Evolutionary conservation across 2,113 vertebrate species (phyloP).

Genomic region (Crotalus viridis): DNA sequence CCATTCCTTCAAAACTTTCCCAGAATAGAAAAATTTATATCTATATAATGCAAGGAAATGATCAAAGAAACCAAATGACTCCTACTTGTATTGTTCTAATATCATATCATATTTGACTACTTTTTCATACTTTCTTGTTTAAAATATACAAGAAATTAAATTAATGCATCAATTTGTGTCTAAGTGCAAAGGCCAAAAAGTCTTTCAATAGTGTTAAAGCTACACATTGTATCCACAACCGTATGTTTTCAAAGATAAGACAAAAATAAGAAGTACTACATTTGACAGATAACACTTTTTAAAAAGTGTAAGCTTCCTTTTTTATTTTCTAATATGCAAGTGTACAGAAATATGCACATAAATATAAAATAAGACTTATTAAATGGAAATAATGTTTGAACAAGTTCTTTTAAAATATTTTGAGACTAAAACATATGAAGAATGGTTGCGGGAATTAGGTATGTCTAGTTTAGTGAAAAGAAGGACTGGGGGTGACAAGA

Average conservation of each 20-base stretch:
- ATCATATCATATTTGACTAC: background rate
- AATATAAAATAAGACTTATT: background rate
- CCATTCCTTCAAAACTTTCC: background rate
- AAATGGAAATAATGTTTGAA: background rate
- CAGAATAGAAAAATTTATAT: too few relatives aligned
- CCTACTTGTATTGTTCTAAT: background rate
- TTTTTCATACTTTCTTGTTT: background rate
- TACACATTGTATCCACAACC: background rate
- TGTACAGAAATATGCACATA: background rate
- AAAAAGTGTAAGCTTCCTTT: background rate
- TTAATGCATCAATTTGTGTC: background rate
- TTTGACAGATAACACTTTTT: background rate
- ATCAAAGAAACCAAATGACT: background rate
- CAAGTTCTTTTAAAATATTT: background rate
- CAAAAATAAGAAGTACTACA: background rate
- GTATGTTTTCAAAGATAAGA: background rate
- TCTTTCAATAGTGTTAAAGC: rapidly evolving
- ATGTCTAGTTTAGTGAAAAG: background rate
- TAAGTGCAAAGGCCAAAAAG: background rate
- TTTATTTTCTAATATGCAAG: background rate
- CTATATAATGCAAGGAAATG: background rate
- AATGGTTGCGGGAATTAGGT: background rate
- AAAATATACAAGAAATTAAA: background rate
- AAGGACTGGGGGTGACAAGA: background rate
- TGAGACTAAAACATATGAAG: background rate